Percentiles rank a stretch among this genome's conserved stretches.
phyloP scores from a whole-genome alignment of 2,888 invertebrate species.

The Troides helena region DNA sequence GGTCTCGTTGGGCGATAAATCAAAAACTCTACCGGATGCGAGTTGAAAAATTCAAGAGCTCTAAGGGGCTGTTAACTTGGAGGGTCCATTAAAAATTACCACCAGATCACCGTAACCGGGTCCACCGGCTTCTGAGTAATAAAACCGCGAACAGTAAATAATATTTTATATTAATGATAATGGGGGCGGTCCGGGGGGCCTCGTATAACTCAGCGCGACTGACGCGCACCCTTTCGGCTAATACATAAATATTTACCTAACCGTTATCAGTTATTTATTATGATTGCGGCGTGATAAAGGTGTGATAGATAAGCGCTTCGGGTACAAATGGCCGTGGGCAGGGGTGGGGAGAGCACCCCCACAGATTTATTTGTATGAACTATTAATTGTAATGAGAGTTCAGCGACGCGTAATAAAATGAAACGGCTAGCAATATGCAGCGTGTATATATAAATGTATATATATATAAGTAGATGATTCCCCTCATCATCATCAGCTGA shows the following conservation, averaged over 20 bases:
- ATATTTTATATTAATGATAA: conserved; percentile 81
- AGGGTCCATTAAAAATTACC: too few relatives aligned
- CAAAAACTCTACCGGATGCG: too few relatives aligned
- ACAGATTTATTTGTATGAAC: conserved; percentile 33
- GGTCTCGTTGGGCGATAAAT: too few relatives aligned
- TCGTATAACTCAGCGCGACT: conserved; percentile 69
- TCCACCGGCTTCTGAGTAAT: conserved; percentile 34
- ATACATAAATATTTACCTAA: conserved; percentile 62
- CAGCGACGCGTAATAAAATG: conserved; percentile 18
- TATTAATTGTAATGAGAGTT: conserved; percentile 28
- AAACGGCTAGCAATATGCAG: conserved; percentile 16
- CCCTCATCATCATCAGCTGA: too few relatives aligned
- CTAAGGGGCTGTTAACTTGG: too few relatives aligned
- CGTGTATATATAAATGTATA: not conserved
- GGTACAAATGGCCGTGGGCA: conserved; percentile 29
- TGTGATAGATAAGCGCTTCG: conserved; percentile 60
- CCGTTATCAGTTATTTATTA: conserved; percentile 64
- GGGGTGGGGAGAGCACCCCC: not conserved
- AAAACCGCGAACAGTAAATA: conserved; percentile 74
- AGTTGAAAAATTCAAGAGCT: too few relatives aligned
- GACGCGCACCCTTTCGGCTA: conserved; percentile 57
- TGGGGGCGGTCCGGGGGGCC: conserved; percentile 67
- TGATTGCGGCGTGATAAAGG: conserved; percentile 62
- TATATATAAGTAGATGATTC: not conserved
- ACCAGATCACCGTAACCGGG: not conserved